These are phyloP conservation scores for Procavia capensis DNA, from an alignment of 2,113 vertebrate species.

Conservation along the genomic window DNA sequence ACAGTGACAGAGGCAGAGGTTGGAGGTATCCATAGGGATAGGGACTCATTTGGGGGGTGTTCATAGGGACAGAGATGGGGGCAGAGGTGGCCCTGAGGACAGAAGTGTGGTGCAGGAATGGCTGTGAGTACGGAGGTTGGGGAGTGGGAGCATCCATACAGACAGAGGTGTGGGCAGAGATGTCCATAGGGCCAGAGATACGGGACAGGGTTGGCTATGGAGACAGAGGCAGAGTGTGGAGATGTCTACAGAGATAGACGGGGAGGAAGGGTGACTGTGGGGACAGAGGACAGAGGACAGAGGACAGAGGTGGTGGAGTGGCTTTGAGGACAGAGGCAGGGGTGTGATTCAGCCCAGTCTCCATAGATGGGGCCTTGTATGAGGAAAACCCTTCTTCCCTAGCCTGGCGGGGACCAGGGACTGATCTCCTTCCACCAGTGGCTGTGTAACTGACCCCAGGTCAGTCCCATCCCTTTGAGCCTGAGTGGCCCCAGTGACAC, in stretches of 20 bases:
- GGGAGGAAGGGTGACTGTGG: neutral
- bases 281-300: neutral
- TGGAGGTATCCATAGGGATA: neutral
- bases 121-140: too few species aligned
- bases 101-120: too few species aligned
- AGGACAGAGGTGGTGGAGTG: neutral
- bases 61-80: too few species aligned
- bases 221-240: too few species aligned
- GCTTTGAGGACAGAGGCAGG: neutral
- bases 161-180: neutral
- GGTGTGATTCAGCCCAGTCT: neutral
- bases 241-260: neutral
- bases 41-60: too few species aligned
- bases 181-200: too few species aligned
- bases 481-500: neutral
- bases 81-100: neutral
- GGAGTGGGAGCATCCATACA: neutral
- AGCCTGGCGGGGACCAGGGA: neutral
- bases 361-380: neutral
- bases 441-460: neutral
- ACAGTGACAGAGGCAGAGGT: neutral
- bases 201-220: neutral
- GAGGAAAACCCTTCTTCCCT: neutral
- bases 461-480: neutral
- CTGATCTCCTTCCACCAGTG: rapidly evolving